A percentile compares a stretch with the other conserved stretches of the same genome.
Evolutionary conservation across 2,113 vertebrate genomes (phyloP).

Genomic region (Castor canadensis): DNA sequence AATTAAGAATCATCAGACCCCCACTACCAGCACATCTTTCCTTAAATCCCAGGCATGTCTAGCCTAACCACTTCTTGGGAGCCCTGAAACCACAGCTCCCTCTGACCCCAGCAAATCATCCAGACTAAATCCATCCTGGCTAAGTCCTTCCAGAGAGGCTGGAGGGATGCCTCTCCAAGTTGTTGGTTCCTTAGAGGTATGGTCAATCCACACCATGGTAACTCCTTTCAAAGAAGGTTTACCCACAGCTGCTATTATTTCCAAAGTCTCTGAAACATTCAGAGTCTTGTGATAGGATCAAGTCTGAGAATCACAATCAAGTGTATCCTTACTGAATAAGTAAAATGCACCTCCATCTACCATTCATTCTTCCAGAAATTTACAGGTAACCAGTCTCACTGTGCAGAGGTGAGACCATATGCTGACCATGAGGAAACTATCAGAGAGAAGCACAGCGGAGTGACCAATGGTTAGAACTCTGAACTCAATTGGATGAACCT

Average conservation of each 20-base stretch:
- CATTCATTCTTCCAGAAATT: neutral
- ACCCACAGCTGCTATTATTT: neutral
- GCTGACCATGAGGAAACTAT: neutral
- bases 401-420: neutral
- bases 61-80: neutral
- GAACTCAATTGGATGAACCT: neutral
- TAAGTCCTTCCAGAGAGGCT: neutral
- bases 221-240: constrained; percentile 6
- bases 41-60: neutral
- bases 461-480: neutral
- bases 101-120: neutral
- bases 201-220: neutral
- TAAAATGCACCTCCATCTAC: neutral
- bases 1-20: neutral
- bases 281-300: neutral
- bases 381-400: neutral
- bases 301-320: neutral
- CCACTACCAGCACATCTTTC: neutral
- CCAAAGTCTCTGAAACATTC: neutral
- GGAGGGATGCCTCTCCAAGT: neutral
- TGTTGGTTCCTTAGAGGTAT: neutral
- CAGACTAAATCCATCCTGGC: neutral
- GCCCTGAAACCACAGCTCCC: constrained; percentile 22
- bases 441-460: neutral
- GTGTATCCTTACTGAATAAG: neutral